phyloP scores from a whole-genome alignment of 2,113 vertebrate genomes.

The Podilymbus podiceps region DNA sequence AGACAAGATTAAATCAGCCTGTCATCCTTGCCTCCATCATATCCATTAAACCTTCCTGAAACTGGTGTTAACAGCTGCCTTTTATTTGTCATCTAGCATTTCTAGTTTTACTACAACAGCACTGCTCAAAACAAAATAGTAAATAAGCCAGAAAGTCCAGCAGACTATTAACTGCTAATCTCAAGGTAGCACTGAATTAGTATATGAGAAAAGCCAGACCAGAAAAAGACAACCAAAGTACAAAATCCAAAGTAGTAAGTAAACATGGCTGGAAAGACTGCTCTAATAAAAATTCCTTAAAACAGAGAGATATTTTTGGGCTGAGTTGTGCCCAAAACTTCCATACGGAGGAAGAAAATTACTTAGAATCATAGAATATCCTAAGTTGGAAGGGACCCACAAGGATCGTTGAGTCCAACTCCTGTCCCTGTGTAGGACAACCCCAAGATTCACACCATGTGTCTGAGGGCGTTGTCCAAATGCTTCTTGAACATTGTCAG shows the following conservation, averaged over 20 bases:
- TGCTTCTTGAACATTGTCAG: no score
- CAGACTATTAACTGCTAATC: neutral
- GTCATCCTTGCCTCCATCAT: neutral
- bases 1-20: neutral
- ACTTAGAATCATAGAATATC: neutral
- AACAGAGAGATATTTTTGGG: neutral
- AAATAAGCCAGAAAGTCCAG: neutral
- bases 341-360: neutral
- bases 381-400: no score
- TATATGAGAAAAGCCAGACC: neutral
- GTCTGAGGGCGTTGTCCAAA: no score
- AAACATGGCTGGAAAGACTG: neutral
- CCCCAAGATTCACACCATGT: no score
- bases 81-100: neutral
- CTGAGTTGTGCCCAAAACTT: neutral
- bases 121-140: neutral
- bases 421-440: no score
- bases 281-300: neutral
- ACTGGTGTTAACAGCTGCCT: neutral
- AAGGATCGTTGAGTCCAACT: no score
- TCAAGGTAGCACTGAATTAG: neutral
- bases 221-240: neutral
- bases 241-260: neutral
- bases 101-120: neutral
- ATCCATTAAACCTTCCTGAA: neutral